Conservation (phyloP, 2,797 vertebrate species). For the Ptychadena robeensis region DNA sequence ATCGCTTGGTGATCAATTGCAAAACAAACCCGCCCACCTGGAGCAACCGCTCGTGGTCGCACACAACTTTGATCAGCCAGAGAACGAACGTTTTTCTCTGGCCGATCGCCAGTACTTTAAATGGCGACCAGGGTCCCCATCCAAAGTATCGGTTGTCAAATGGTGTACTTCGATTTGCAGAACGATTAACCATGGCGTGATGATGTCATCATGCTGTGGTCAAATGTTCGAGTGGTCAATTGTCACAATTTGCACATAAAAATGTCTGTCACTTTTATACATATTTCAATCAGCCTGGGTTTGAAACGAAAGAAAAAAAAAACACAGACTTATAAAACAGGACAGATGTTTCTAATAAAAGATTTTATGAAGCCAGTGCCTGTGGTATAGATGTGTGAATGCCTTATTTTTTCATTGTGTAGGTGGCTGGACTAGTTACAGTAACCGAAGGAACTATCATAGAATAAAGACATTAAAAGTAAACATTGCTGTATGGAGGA, state of each 20-base stretch:
- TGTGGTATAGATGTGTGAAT: conserved; percentile 4
- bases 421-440: conserved; percentile 31
- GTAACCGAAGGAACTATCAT: conserved; percentile 25
- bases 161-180: too few species aligned
- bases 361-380: conserved; percentile 28
- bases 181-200: too few species aligned
- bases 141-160: too few species aligned
- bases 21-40: too few species aligned
- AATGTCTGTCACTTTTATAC: neutral
- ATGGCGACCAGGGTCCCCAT: too few species aligned
- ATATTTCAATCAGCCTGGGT: neutral
- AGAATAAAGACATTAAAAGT: conserved; percentile 39
- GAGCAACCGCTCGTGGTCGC: too few species aligned
- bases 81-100: too few species aligned
- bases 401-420: conserved; percentile 31
- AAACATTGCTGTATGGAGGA: conserved; percentile 37
- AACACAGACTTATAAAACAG: neutral
- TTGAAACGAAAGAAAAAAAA: too few species aligned
- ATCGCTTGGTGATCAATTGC: too few species aligned
- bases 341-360: conserved; percentile 43
- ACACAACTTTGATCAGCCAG: too few species aligned
- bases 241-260: neutral
- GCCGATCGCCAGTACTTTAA: too few species aligned
- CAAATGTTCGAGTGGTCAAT: neutral
- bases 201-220: neutral